Base-by-base conservation (phyloP, 2,113 vertebrate genomes). In the Platycercus adscitus region DNA sequence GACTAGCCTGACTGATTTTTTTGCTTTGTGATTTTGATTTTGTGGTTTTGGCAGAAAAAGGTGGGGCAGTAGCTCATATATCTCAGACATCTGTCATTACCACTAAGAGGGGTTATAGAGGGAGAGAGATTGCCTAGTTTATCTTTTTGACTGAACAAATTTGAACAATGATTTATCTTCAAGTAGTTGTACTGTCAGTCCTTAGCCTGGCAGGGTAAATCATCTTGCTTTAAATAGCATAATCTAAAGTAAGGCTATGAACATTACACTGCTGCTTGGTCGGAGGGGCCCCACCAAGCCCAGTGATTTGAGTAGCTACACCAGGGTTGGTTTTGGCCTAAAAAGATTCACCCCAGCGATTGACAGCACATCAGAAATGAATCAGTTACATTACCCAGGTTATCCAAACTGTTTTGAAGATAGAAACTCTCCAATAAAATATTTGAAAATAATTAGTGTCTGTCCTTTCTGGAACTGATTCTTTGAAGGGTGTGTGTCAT, bases 381-480 rank as follows among this genome's bases (percentile, higher is more conserved):
- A 60, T 86, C 18, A 18, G 29, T 79, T 88, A 70, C 80, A 63
- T 86, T 77, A 78, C 61, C 33, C 25, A 85, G 80, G 76, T 88
- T 95, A 75, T 91, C 53, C 50, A 91, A 85, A 94, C 68, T 39
- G 13, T 88, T 91, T 86, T 89, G 68, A 77, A 81, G 73, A 73
- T 11, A 84, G 58, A 81, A 89, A 96, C 13, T 43, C 44, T 88
- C 39, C 39, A 61, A 56, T 7, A 82, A 72, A 83, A 71, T 41
- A 91, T 93, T 76, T 88, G 86, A 88, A 93, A 93, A 66, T 55
- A 88, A 66, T 91, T 82, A 93, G 39, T 53, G 76, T 10, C 53
- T 96, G 41, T 92, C 64, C 49, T 83, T 89, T 94, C 76, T 93
- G 76, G 89, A 95, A 88, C 33, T 35, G 29, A 52, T 91, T 73